Percentiles rank a stretch among this genome's conserved stretches.
Evolutionary conservation across 2,113 vertebrate genomes (phyloP).

Genomic region (Triplophysa tibetana): DNA sequence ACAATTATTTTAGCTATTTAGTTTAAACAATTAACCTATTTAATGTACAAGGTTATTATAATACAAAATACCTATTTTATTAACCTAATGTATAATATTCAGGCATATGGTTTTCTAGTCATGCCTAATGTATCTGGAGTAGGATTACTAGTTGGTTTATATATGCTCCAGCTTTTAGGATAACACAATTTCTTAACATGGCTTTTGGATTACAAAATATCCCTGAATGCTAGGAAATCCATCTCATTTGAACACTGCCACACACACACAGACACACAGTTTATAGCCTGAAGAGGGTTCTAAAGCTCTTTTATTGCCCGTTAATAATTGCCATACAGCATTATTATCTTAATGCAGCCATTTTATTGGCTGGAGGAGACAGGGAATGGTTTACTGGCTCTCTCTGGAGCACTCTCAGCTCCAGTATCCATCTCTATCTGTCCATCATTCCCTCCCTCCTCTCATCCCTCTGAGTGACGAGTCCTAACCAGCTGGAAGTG

Average conservation of each 20-base stretch:
- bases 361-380: slow-evolving; percentile 68
- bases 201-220: slow-evolving; percentile 45
- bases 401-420: slow-evolving; percentile 56
- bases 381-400: slow-evolving; percentile 65
- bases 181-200: slow-evolving; percentile 36
- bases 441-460: slow-evolving; percentile 48
- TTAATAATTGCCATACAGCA: slow-evolving; percentile 71
- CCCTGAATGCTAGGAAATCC: slow-evolving; percentile 39
- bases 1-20: not conserved
- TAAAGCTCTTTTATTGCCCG: slow-evolving; percentile 69
- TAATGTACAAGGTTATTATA: not conserved
- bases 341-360: slow-evolving; percentile 68
- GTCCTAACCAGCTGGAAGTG: slow-evolving; percentile 38
- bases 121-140: slow-evolving; percentile 17
- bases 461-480: slow-evolving; percentile 34
- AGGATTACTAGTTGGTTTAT: slow-evolving; percentile 19
- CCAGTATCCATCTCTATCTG: slow-evolving; percentile 63
- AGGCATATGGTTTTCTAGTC: not conserved
- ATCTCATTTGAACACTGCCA: slow-evolving; percentile 13
- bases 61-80: slow-evolving; percentile 9
- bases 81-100: slow-evolving; percentile 1
- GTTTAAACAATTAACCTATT: not conserved
- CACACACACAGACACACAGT: not conserved
- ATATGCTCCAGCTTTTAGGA: slow-evolving; percentile 30
- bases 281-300: slow-evolving; percentile 64